Conservation (phyloP, 1,140 invertebrate genomes). For the Drosophila baimaii region DNA sequence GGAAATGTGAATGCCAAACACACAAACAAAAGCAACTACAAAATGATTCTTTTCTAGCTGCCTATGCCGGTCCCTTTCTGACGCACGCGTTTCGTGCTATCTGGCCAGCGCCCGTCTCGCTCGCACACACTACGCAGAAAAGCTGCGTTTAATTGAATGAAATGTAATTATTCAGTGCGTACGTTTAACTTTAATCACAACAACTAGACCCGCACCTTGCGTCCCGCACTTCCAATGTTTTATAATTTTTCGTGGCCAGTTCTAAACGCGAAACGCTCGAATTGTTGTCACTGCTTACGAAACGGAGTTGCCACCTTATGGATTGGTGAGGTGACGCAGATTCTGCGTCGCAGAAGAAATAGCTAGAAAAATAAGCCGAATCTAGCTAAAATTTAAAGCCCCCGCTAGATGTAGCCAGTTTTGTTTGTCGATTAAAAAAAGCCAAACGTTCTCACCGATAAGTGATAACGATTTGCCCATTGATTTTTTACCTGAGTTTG, state of each 20-base stretch:
- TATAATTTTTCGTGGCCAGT: slow-evolving; percentile 26
- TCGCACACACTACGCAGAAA: slow-evolving; percentile 35
- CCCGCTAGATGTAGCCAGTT: background rate
- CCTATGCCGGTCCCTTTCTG: slow-evolving; percentile 43
- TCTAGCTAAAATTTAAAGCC: background rate
- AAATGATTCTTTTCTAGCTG: slow-evolving; percentile 49
- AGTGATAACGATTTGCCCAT: too few species aligned
- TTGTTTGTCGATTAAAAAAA: too few species aligned
- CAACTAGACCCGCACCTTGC: slow-evolving; percentile 20
- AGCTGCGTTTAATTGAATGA: slow-evolving; percentile 47
- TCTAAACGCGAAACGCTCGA: slow-evolving; percentile 38
- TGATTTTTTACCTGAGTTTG: too few species aligned
- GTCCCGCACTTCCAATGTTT: slow-evolving; percentile 20
- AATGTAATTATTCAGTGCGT: slow-evolving; percentile 17
- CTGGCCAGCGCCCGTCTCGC: slow-evolving; percentile 17
- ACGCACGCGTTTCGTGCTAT: slow-evolving; percentile 29
- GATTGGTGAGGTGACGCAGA: background rate
- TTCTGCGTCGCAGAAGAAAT: background rate
- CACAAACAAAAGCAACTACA: slow-evolving; percentile 57
- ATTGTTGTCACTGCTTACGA: slow-evolving; percentile 29
- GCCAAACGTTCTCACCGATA: too few species aligned
- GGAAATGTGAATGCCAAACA: slow-evolving; percentile 55
- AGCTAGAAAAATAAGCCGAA: background rate
- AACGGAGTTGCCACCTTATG: slow-evolving; percentile 13
- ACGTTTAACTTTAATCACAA: slow-evolving; percentile 1